Evolutionary conservation across 2,113 vertebrate genomes (phyloP), one percentile per base, ranked within the genome.

Genomic region (Equus przewalskii): DNA sequence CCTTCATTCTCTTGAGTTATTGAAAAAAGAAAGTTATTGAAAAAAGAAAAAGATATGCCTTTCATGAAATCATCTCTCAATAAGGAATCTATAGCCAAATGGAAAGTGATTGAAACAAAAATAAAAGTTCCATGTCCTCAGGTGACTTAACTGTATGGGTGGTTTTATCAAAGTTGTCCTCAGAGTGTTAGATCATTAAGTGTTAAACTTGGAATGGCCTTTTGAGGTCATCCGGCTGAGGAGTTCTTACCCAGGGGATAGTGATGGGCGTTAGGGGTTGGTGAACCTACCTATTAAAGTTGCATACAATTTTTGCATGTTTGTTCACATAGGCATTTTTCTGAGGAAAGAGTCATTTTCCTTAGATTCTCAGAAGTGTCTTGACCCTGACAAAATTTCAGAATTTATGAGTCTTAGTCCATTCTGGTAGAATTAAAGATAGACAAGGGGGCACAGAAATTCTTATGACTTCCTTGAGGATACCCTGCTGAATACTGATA

Each of bases 41-140:
- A 85, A 54, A 76, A 95, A 91, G 72, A 86, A n/a, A 93, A 84
- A 91, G 81, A 54, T 15, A 72, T 16, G 13, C 69, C 36, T 80
- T 96, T 62, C 76, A 76, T 95, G 80, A 97, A 92, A 87, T 96
- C 21, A 54, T 97, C 89, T 97, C 79, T 92, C 89, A 87, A 36
- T 80, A 97, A 97, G 94, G 82, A 94, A 87, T 87, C 49, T 96
- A 49, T 30, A 96, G 79, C 30, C 36, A 95, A 69, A 81, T 96
- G 69, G 93, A 96, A 93, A 95, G 60, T 69, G 62, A 82, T 96
- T 89, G 69, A 92, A 97, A 69, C 49, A 89, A 76, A 96, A 95
- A 85, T 86, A 15, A 78, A 91, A 86, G 89, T 83, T 93, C 54
- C 7, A 4, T 87, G 58, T 89, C 85, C 92, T 98, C 8, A 33